phyloP scores from a whole-genome alignment of 2,797 vertebrate species.

The Euphonia xanthogaster region DNA sequence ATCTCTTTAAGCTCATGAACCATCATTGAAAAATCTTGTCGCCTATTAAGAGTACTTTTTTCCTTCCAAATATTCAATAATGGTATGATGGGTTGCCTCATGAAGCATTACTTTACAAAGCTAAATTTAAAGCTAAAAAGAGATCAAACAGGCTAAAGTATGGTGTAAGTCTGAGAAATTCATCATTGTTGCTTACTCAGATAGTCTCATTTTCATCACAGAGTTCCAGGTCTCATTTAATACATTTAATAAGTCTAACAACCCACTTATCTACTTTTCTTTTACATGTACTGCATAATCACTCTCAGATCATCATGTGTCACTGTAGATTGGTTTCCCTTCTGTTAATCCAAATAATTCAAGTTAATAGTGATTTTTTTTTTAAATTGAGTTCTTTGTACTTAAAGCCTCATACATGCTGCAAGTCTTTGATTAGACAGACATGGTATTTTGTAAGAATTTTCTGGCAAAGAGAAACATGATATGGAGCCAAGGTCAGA shows the following conservation, averaged over 20 bases:
- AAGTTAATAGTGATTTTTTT: background rate
- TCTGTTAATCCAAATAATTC: slow-evolving; percentile 55
- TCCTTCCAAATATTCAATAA: background rate
- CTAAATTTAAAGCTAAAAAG: slow-evolving; percentile 42
- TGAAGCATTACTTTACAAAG: slow-evolving; percentile 31
- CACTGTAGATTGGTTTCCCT: background rate
- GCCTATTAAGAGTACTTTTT: slow-evolving; percentile 2
- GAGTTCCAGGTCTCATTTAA: slow-evolving; percentile 42
- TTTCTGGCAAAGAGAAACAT: background rate
- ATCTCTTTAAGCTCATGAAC: slow-evolving; percentile 64
- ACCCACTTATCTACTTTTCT: slow-evolving; percentile 34
- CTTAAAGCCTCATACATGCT: background rate
- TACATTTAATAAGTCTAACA: slow-evolving; percentile 47
- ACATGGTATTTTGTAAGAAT: background rate
- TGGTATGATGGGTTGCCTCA: slow-evolving; percentile 33
- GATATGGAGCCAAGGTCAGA: background rate
- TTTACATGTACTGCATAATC: background rate
- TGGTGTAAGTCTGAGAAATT: slow-evolving; percentile 59
- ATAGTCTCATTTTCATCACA: slow-evolving; percentile 54
- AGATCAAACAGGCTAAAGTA: slow-evolving; percentile 45
- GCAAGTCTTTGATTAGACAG: slow-evolving; percentile 9
- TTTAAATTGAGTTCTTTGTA: background rate
- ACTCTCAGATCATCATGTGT: slow-evolving; percentile 30
- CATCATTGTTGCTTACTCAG: slow-evolving; percentile 41
- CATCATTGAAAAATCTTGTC: slow-evolving; percentile 40